Evolutionary conservation across 2,888 invertebrate genomes (phyloP), one percentile per base, ranked within the genome.

Genomic region (Villa cingulata): DNA sequence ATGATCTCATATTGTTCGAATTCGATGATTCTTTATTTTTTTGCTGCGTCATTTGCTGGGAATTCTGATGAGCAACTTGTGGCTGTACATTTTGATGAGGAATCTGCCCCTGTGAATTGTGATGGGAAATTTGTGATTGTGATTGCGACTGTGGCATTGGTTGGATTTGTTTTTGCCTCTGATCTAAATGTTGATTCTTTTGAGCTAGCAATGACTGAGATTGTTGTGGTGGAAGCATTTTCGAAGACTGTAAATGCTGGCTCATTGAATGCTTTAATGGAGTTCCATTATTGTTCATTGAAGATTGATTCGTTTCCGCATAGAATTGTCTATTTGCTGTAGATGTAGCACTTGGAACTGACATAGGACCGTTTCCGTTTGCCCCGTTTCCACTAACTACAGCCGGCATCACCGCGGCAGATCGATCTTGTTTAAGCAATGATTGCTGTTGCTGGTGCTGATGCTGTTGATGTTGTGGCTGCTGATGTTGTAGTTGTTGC

Each of bases 31-130:
- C 29, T 12, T 12, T 32, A 32, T 29, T 38, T 27, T 46, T 50
- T 46, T 34, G 49, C 15, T 34, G 49, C 15, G 51, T 45, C 9
- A n/a, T 16, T 34, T 41, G 41, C 20, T 48, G 48, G 15, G 44
- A 39, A 42, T 51, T 51, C 18, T 51, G 46, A 15, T 48, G 51
- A n/a, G 46, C 43, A 10, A 49, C 47, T 27, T 51, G 51, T 37
- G 48, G 36, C 46, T 51, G 41, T 10, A 37, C 14, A 37, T 20
- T 37, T 16, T 46, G 36, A 38, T 27, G 29, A 17, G 39, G 17
- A n/a, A n/a, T n/a, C n/a, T n/a, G n/a, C n/a, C n/a, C n/a, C n/a
- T n/a, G n/a, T n/a, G n/a, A n/a, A n/a, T n/a, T n/a, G n/a, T n/a
- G n/a, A n/a, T n/a, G n/a, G n/a, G n/a, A n/a, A n/a, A n/a, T n/a